phyloP scores from a whole-genome alignment of 2,113 vertebrate genomes.

The Ia io region DNA sequence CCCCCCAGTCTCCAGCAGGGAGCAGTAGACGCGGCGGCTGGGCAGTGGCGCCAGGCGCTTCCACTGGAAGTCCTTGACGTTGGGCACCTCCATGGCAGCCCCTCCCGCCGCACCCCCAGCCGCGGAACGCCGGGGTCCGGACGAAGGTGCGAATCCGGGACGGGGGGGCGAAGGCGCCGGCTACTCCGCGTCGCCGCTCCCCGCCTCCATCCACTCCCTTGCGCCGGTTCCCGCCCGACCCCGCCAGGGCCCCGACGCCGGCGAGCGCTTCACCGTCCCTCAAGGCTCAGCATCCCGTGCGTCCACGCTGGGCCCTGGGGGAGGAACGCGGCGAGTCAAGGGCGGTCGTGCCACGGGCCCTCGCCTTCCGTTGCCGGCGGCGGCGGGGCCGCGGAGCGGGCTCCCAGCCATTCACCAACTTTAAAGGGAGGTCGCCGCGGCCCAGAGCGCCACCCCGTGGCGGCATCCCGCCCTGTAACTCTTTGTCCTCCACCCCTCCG shows the following conservation, averaged over 20 bases:
- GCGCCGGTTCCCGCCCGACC: neutral
- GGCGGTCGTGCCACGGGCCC: neutral
- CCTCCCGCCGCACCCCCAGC: neutral
- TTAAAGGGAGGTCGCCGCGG: neutral
- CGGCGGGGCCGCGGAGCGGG: neutral
- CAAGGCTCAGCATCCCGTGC: slow-evolving; percentile 31
- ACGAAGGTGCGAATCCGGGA: neutral
- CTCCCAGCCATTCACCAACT: slow-evolving; percentile 42
- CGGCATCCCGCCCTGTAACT: neutral
- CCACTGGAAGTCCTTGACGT: slow-evolving; percentile 93
- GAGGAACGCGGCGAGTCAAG: slow-evolving; percentile 33
- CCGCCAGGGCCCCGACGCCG: neutral
- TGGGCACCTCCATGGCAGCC: slow-evolving; percentile 88
- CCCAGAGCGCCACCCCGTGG: slow-evolving; percentile 17
- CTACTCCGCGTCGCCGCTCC: neutral
- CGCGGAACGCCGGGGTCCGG: neutral
- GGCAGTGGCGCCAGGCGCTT: slow-evolving; percentile 91
- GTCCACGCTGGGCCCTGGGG: slow-evolving; percentile 59
- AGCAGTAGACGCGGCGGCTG: slow-evolving; percentile 92
- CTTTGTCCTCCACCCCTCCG: neutral
- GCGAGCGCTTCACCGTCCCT: slow-evolving; percentile 44
- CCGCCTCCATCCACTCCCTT: neutral
- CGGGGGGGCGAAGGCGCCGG: neutral
- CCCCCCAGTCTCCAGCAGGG: slow-evolving; percentile 90
- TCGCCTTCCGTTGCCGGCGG: neutral